Percentiles rank a stretch among this genome's conserved stretches.
Conservation (phyloP, 2,888 invertebrate genomes). For the Eupithecia pulchellata region DNA sequence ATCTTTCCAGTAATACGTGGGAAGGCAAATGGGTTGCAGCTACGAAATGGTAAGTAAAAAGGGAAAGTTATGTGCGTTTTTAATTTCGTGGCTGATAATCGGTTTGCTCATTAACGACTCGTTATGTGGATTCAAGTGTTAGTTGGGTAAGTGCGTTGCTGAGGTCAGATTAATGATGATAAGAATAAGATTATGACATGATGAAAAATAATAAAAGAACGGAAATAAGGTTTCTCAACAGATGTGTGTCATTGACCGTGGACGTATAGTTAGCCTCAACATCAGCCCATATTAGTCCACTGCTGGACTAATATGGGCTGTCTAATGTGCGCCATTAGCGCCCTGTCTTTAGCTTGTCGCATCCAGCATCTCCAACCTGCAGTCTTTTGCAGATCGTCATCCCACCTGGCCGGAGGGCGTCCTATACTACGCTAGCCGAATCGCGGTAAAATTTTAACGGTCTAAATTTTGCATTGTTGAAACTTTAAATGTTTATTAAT, state of each 20-base stretch:
- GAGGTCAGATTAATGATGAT: background rate
- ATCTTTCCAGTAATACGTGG: slow-evolving; percentile 58
- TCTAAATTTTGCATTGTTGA: too few species aligned
- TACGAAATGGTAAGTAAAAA: slow-evolving; percentile 47
- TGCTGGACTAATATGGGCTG: too few species aligned
- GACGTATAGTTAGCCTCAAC: too few species aligned
- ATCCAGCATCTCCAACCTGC: too few species aligned
- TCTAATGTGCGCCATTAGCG: too few species aligned
- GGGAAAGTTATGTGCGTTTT: slow-evolving; percentile 45
- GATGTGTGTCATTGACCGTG: background rate
- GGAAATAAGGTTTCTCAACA: background rate
- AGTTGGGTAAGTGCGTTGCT: background rate
- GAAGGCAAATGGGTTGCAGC: slow-evolving; percentile 40
- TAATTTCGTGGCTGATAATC: slow-evolving; percentile 38
- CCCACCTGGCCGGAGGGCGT: too few species aligned
- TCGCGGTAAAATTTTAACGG: too few species aligned
- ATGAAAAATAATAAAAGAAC: background rate
- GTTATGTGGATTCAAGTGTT: slow-evolving; percentile 26
- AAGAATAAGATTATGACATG: background rate
- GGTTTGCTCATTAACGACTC: slow-evolving; percentile 20
- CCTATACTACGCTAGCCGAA: too few species aligned
- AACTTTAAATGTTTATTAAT: too few species aligned
- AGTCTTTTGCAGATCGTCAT: too few species aligned
- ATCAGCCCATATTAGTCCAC: too few species aligned
- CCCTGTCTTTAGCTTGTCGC: too few species aligned